Base-by-base conservation (phyloP, 2,113 vertebrate genomes). In the Neotragus moschatus region DNA sequence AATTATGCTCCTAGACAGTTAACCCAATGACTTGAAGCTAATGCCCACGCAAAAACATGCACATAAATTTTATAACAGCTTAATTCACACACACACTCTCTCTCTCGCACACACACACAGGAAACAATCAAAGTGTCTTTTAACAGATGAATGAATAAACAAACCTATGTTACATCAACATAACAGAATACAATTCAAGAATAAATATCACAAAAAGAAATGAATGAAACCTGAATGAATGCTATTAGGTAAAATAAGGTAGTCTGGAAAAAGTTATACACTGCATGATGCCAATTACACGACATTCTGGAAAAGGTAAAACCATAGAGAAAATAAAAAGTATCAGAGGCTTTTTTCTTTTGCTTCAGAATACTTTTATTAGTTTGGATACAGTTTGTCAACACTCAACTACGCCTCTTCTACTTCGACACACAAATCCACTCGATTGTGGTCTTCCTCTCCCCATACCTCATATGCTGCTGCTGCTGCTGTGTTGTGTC, bases 381-480 rank as follows among this genome's bases (percentile, higher is more conserved):
- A 70, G n/a, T 39, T 70, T 70, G n/a, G 9, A 70, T 70, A 36
- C n/a, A 70, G n/a, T 70, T 70, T 70, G n/a, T 70, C n/a, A 70
- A 70, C n/a, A 70, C 63, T 36, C 63, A 70, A 12, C n/a, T 70
- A 39, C 5, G 10, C n/a, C 66, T 70, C n/a, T 36, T 70, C n/a
- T 36, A 12, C n/a, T 70, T 70, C 0, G 1, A 70, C n/a, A 70
- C 66, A 70, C 19, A 36, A 36, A 70, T 23, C 9, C 19, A 39
- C n/a, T 70, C 0, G 0, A 70, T 70, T 9, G 0, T n/a, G 10
- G 19, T 36, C 66, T 70, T 70, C 66, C n/a, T 70, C 2, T 19
- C 66, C 19, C 19, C n/a, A 36, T 36, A 70, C 19, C 19, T 70
- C 66, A 70, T 70, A 70, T 70, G 58, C 58, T 60, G 58, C 6